These are phyloP conservation scores for Lindbergichthys nudifrons DNA, from an alignment of 2,797 vertebrate genomes.

Conservation along the genomic window DNA sequence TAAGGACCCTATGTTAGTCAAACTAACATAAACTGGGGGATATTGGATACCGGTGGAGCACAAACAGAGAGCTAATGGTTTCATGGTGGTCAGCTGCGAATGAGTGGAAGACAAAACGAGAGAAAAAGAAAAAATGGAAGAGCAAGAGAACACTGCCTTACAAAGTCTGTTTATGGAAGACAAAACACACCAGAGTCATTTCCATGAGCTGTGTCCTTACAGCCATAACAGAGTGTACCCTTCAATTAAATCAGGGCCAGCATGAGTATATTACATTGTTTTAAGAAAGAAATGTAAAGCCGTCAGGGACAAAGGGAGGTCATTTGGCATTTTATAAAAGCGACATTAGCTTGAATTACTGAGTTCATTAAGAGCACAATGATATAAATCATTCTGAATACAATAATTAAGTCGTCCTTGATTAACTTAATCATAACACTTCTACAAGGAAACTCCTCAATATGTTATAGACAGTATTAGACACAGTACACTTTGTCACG, in stretches of 20 bases:
- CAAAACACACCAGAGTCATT: conserved; percentile 31
- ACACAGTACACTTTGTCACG: neutral
- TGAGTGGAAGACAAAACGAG: conserved; percentile 37
- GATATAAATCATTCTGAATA: conserved; percentile 30
- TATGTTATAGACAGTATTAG: conserved; percentile 28
- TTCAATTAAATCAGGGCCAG: conserved; percentile 21
- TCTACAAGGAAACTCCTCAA: conserved; percentile 47
- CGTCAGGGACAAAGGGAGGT: conserved; percentile 5
- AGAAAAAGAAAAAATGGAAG: conserved; percentile 32
- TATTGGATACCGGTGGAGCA: conserved; percentile 65
- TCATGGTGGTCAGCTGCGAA: conserved; percentile 73
- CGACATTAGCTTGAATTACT: neutral
- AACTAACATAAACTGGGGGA: conserved; percentile 71
- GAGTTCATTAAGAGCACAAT: conserved; percentile 19
- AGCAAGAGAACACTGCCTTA: conserved; percentile 17
- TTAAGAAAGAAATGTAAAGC: conserved; percentile 21
- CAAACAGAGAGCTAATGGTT: conserved; percentile 79
- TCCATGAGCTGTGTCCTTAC: conserved; percentile 33
- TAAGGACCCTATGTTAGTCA: conserved; percentile 65
- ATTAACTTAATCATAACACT: conserved; percentile 42
- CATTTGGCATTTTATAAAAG: conserved; percentile 28
- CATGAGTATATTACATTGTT: conserved; percentile 16
- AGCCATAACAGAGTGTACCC: conserved; percentile 3
- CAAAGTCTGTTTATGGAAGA: conserved; percentile 29
- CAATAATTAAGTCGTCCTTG: conserved; percentile 39